Conservation (phyloP, 2,888 invertebrate genomes). For the Rapana venosa region DNA sequence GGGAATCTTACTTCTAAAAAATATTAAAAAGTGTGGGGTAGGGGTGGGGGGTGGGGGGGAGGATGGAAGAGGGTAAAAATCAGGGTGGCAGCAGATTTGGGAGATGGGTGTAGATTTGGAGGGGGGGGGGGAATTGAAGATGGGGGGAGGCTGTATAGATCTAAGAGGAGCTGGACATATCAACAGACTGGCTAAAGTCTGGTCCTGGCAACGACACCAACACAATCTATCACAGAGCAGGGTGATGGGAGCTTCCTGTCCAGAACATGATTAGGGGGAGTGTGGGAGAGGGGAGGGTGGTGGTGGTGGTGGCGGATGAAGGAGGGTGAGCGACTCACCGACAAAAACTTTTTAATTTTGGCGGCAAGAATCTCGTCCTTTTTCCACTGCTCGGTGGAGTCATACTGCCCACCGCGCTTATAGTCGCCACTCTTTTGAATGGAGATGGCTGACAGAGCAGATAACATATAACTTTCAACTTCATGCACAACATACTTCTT, state of each 20-base stretch:
- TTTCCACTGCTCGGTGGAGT: slow-evolving; percentile 85
- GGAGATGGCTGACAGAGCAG: slow-evolving; percentile 42
- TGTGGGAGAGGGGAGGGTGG: neutral
- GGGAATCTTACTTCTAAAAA: too few species aligned
- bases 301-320: neutral
- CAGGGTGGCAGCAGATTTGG: neutral
- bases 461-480: slow-evolving; percentile 25
- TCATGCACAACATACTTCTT: neutral
- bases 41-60: neutral
- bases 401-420: slow-evolving; percentile 44
- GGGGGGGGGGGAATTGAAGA: neutral
- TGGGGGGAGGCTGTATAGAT: neutral
- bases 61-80: neutral
- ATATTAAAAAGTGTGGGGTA: neutral
- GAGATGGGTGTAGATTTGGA: neutral
- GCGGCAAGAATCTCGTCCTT: slow-evolving; percentile 91
- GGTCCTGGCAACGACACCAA: too few species aligned
- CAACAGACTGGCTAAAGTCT: too few species aligned
- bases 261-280: neutral
- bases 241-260: too few species aligned
- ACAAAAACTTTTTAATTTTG: slow-evolving; percentile 95
- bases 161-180: neutral
- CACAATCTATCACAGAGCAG: too few species aligned
- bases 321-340: slow-evolving; percentile 83
- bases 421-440: slow-evolving; percentile 48